Evolutionary conservation across 2,888 invertebrate genomes (phyloP).

Genomic region (Lasioglossum leucozonium): DNA sequence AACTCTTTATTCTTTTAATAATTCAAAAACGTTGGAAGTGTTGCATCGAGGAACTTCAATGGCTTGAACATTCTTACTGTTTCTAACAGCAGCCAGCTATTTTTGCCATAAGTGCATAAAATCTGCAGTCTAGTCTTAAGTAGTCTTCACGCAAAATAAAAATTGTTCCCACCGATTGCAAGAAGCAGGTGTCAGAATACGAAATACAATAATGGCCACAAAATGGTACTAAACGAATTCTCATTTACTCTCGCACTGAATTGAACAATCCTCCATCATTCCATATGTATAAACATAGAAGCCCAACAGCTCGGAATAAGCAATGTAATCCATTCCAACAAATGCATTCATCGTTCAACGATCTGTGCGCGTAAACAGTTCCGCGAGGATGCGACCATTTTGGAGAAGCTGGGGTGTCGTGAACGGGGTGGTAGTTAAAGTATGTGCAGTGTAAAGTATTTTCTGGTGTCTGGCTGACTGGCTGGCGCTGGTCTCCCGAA

Average conservation of each 20-base stretch:
- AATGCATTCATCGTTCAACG: not conserved
- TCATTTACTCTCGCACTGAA: not conserved
- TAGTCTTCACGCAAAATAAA: no score
- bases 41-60: no score
- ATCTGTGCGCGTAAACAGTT: conserved; percentile 24
- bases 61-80: no score
- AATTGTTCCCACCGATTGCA: no score
- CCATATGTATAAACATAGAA: not conserved
- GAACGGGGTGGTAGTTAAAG: conserved; percentile 45
- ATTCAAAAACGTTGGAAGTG: no score
- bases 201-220: no score
- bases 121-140: no score
- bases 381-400: conserved; percentile 61
- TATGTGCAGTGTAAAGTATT: conserved; percentile 28
- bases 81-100: no score
- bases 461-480: conserved; percentile 56
- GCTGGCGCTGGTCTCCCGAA: not conserved
- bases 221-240: not conserved
- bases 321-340: not conserved
- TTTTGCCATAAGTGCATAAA: no score
- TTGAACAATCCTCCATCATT: not conserved
- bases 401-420: conserved; percentile 38
- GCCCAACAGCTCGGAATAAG: not conserved
- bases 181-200: no score
- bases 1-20: no score